Percentiles rank a stretch among this genome's conserved stretches.
These are phyloP conservation scores for Halocaridina rubra DNA, from an alignment of 2,888 invertebrate genomes.

Conservation along the genomic window DNA sequence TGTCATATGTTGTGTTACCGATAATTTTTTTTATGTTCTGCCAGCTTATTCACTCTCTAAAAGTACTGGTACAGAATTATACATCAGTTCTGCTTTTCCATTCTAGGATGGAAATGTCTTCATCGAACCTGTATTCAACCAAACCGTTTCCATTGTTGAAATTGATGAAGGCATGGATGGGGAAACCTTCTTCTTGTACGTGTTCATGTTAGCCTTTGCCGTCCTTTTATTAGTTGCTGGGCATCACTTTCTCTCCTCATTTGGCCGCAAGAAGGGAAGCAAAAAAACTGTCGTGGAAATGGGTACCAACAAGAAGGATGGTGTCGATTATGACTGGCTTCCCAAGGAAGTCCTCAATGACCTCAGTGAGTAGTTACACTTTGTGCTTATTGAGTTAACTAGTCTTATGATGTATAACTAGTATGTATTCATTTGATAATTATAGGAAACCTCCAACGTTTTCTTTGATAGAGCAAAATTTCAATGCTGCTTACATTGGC, in stretches of 20 bases:
- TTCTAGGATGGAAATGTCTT: constrained; percentile 73
- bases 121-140: constrained; percentile 95
- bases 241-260: constrained; percentile 86
- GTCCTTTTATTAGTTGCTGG: constrained; percentile 88
- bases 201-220: constrained; percentile 90
- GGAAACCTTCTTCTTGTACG: constrained; percentile 97
- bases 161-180: constrained; percentile 97
- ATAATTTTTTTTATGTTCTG: constrained; percentile 3
- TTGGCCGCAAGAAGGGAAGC: constrained; percentile 76
- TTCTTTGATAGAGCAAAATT: too few relatives aligned
- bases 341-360: constrained; percentile 74
- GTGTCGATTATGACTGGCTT: constrained; percentile 98
- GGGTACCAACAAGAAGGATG: constrained; percentile 70
- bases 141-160: constrained; percentile 95
- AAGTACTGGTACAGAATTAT: not conserved
- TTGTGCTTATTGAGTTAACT: not conserved
- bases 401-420: not conserved
- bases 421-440: too few relatives aligned
- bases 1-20: constrained; percentile 3
- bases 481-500: too few relatives aligned
- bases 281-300: constrained; percentile 49
- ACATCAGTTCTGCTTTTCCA: not conserved
- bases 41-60: too few relatives aligned
- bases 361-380: constrained; percentile 40
- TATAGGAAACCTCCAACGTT: too few relatives aligned